Conservation (phyloP, 2,888 invertebrate species). For the Melipona beecheii region DNA sequence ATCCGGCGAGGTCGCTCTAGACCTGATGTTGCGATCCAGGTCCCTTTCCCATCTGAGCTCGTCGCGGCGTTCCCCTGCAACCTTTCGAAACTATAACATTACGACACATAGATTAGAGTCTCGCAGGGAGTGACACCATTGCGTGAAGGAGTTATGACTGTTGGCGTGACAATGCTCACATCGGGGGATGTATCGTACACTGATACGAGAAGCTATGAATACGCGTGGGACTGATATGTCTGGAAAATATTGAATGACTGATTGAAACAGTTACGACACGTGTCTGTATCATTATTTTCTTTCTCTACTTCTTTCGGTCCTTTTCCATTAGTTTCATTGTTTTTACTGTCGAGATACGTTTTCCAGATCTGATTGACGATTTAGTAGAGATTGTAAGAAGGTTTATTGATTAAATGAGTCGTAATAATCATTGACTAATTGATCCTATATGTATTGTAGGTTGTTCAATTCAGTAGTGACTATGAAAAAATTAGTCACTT, state of each 20-base stretch:
- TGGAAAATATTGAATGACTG: constrained; percentile 29
- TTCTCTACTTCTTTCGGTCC: too few relatives aligned
- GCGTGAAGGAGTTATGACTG: constrained; percentile 70
- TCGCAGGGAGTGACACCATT: constrained; percentile 78
- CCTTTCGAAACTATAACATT: constrained; percentile 84
- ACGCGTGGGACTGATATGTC: constrained; percentile 14
- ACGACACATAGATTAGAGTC: constrained; percentile 78
- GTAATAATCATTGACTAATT: background rate
- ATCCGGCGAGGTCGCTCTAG: constrained; percentile 82
- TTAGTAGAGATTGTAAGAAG: background rate
- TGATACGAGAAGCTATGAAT: constrained; percentile 41
- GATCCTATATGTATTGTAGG: too few relatives aligned
- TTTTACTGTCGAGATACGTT: constrained; percentile 10
- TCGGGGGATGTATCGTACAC: constrained; percentile 20
- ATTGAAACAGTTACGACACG: constrained; percentile 1
- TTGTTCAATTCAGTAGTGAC: too few relatives aligned
- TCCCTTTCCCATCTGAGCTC: constrained; percentile 83
- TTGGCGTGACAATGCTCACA: constrained; percentile 36
- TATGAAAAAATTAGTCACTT: too few relatives aligned
- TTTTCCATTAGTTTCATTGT: background rate
- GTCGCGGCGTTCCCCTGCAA: constrained; percentile 83
- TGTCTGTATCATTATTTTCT: background rate
- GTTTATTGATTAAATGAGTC: background rate
- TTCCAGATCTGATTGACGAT: background rate
- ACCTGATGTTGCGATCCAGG: constrained; percentile 83